Percentiles rank a stretch among this genome's conserved stretches.
Evolutionary conservation across 2,113 vertebrate species (phyloP).

Genomic region (Mesoclemmys tuberculata): DNA sequence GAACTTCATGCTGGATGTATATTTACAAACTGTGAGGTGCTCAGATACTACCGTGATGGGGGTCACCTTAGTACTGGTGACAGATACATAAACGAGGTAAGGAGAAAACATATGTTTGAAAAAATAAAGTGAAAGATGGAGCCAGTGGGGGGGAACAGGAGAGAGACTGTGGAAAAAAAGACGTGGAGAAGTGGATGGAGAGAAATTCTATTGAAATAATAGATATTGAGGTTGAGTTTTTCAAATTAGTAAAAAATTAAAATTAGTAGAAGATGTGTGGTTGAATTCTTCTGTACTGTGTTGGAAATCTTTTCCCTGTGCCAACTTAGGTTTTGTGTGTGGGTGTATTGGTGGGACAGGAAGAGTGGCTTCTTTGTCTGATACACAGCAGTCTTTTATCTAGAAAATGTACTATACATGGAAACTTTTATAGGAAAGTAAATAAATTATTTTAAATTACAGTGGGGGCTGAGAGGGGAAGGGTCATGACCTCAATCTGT

Average conservation of each 20-base stretch:
- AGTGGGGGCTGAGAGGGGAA: neutral
- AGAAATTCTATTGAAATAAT: neutral
- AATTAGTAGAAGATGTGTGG: neutral
- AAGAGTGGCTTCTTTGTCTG: neutral
- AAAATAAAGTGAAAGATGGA: neutral
- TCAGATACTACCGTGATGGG: neutral
- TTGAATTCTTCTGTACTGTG: neutral
- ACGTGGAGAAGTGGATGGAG: no score
- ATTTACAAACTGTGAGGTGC: neutral
- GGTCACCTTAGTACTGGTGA: neutral
- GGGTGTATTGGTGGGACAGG: neutral
- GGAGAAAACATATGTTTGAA: neutral
- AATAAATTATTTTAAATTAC: conserved; percentile 48
- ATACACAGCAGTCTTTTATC: neutral
- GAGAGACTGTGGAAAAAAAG: neutral
- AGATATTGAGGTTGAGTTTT: neutral
- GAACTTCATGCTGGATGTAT: neutral
- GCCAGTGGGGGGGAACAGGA: neutral
- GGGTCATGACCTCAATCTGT: conserved; percentile 25
- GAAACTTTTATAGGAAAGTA: neutral
- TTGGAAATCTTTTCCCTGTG: neutral
- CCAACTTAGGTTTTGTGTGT: neutral
- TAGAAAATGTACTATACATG: neutral
- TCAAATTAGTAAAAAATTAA: neutral
- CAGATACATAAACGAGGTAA: neutral